Conservation (phyloP, 2,888 invertebrate genomes). For the Caenorhabditis sp. region DNA sequence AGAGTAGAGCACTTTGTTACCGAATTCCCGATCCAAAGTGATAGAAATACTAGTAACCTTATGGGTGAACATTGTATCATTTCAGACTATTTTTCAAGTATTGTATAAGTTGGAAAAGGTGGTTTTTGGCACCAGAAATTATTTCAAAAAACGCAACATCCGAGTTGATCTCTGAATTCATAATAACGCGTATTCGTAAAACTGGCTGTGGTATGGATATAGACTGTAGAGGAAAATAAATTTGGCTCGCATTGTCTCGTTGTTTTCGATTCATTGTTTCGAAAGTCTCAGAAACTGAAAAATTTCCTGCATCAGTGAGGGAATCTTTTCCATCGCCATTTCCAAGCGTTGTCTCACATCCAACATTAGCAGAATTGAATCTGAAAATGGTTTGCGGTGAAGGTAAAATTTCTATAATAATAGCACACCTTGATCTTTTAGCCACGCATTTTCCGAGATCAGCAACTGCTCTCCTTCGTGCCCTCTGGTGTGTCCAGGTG, state of each 20-base stretch:
- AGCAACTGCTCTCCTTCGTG: slow-evolving; percentile 40
- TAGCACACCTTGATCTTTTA: slow-evolving; percentile 11
- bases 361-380: neutral
- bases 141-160: slow-evolving; percentile 42
- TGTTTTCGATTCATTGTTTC: neutral
- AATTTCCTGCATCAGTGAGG: slow-evolving; percentile 48
- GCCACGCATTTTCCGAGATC: neutral
- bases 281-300: slow-evolving; percentile 16
- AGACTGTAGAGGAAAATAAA: slow-evolving; percentile 50
- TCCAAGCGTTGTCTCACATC: slow-evolving; percentile 41
- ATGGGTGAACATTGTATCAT: neutral
- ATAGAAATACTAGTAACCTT: too few species aligned
- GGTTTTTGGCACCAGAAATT: slow-evolving; percentile 48
- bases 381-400: too few species aligned
- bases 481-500: slow-evolving; percentile 58
- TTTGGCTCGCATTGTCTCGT: slow-evolving; percentile 21
- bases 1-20: too few species aligned
- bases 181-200: slow-evolving; percentile 24
- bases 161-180: neutral
- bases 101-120: slow-evolving; percentile 54
- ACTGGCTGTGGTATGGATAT: slow-evolving; percentile 8
- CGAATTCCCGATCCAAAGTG: too few species aligned
- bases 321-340: slow-evolving; percentile 62
- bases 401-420: too few species aligned
- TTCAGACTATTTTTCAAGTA: slow-evolving; percentile 48